Evolutionary conservation across 2,888 invertebrate species (phyloP), one percentile per base, ranked within the genome.

Genomic region (Agriopis leucophaearia): DNA sequence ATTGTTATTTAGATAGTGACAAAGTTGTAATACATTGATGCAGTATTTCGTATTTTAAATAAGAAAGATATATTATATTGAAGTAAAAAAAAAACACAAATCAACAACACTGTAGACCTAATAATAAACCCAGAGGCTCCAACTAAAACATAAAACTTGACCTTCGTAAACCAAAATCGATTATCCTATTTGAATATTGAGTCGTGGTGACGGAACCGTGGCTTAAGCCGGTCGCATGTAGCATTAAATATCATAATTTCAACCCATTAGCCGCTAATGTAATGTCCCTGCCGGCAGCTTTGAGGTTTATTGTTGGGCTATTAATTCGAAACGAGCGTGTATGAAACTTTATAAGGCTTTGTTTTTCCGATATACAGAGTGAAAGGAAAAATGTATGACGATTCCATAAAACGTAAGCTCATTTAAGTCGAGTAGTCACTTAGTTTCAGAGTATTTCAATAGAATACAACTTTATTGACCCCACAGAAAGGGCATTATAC

Each of bases 191-290:
- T 48, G 27, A 68, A 61, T 27, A 48, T 54, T 51, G 58, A 64
- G 63, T 73, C 77, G 78, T 73, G 55, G 66, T 74, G 77, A 76
- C 73, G 84, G 76, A 77, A 86, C 82, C 72, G 80, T 71, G 74
- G 79, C 85, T 88, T 90, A 89, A 88, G 74, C 71, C 81, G 73
- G 78, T 86, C 81, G 86, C 88, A 81, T 88, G 86, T 84, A 87
- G 89, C 85, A 84, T 91, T 92, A 91, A 92, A 92, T 92, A 92
- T 92, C 92, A 92, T 92, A 93, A 92, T 93, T 90, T 88, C 86
- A 88, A 83, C 82, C 92, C 90, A 91, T 92, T 92, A 92, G 89
- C 77, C 83, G 87, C 82, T 90, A 89, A 91, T 89, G 88, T 86
- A 83, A 87, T 90, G 91, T 91, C 88, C 85, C 88, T 84, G 91